A percentile compares a stretch with the other conserved stretches of the same genome.
phyloP scores from a whole-genome alignment of 2,113 vertebrate genomes.

The Xenopus tropicalis region UCB_Xtro_10.0 CM004445.2:139498001-139498500 shows the following conservation, averaged over 20 bases:
- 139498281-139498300: neutral
- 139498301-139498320: too few relatives aligned
- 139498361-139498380: conserved; percentile 41
- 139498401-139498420: conserved; percentile 36
- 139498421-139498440: conserved; percentile 45
- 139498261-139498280: neutral
- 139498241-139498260: conserved; percentile 1
- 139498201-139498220: conserved; percentile 36
- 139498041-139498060: neutral
- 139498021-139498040: neutral
- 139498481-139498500: conserved; percentile 22
- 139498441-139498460: conserved; percentile 22
- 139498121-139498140: conserved; percentile 98
- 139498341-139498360: conserved; percentile 19
- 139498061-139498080: conserved; percentile 23
- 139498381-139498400: conserved; percentile 34
- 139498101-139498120: conserved; percentile 98
- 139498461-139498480: conserved; percentile 31
- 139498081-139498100: conserved; percentile 89
- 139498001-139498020: neutral
- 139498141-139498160: conserved; percentile 97
- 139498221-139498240: conserved; percentile 18
- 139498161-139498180: conserved; percentile 95
- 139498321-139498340: conserved; percentile 1
- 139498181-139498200: conserved; percentile 59